Evolutionary conservation across 1,140 invertebrate species (phyloP).

Genomic region (Acromyrmex echinatior): DNA sequence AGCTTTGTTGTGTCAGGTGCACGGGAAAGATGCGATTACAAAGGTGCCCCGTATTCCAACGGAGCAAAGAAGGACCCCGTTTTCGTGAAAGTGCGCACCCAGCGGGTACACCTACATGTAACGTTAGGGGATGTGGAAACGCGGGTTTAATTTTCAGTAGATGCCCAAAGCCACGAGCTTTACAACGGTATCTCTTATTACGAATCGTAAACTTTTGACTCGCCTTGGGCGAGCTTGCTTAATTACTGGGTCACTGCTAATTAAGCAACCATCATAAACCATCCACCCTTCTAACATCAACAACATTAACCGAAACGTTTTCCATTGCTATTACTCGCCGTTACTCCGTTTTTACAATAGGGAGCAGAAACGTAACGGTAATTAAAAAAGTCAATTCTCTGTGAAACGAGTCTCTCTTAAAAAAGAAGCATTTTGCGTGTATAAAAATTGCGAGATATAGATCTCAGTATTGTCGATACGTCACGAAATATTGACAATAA

Average conservation of each 20-base stretch:
- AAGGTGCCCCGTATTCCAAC: background rate
- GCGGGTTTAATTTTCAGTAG: slow-evolving; percentile 19
- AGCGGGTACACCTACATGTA: background rate
- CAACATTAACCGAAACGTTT: background rate
- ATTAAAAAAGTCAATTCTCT: background rate
- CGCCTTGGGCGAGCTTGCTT: background rate
- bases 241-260: slow-evolving; percentile 39
- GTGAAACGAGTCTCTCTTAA: background rate
- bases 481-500: background rate
- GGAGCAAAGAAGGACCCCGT: background rate
- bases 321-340: background rate
- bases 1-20: slow-evolving; percentile 37
- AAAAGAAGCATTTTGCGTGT: background rate
- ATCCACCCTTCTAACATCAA: background rate
- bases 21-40: slow-evolving; percentile 25
- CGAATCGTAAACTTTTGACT: slow-evolving; percentile 41
- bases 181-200: slow-evolving; percentile 39
- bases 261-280: slow-evolving; percentile 30
- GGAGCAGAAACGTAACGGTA: background rate
- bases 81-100: background rate
- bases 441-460: background rate
- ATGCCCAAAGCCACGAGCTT: slow-evolving; percentile 13
- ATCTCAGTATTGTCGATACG: background rate
- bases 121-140: background rate
- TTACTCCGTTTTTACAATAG: background rate